phyloP scores from a whole-genome alignment of 2,113 vertebrate species.

The Anolis carolinensis region DNA sequence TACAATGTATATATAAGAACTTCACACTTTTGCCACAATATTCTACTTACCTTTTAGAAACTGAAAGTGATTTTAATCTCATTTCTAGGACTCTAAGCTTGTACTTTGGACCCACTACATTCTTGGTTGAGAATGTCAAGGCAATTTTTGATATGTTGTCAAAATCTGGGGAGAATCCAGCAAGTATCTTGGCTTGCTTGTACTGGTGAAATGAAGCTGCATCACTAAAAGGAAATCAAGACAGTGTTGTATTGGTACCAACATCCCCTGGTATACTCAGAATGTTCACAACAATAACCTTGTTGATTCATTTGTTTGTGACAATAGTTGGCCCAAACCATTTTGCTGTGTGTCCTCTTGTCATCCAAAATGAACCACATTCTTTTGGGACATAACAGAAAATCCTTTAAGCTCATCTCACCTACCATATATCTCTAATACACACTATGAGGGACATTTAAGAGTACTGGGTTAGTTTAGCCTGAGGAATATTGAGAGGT shows the following conservation, averaged over 20 bases:
- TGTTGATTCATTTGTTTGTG: not conserved
- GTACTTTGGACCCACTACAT: conserved; percentile 81
- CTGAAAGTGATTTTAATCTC: conserved; percentile 79
- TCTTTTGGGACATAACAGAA: not conserved
- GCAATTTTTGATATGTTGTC: conserved; percentile 82
- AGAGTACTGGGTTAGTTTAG: no score
- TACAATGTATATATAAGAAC: not conserved
- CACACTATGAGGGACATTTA: no score
- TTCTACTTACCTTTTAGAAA: conserved; percentile 77
- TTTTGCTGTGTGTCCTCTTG: not conserved
- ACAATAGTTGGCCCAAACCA: not conserved
- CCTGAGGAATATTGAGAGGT: no score
- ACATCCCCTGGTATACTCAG: not conserved
- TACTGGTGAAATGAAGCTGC: conserved; percentile 82
- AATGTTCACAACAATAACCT: not conserved
- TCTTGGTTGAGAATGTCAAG: conserved; percentile 80
- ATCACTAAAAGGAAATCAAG: conserved; percentile 72
- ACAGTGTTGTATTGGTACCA: conserved; percentile 4
- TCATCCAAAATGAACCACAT: not conserved
- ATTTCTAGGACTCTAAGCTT: conserved; percentile 84
- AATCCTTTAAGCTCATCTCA: no score
- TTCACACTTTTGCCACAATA: not conserved
- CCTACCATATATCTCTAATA: no score
- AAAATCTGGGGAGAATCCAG: conserved; percentile 82
- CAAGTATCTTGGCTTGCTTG: conserved; percentile 81